Base-by-base conservation (phyloP, 2,888 invertebrate genomes). In the Chironomus tentans region DNA sequence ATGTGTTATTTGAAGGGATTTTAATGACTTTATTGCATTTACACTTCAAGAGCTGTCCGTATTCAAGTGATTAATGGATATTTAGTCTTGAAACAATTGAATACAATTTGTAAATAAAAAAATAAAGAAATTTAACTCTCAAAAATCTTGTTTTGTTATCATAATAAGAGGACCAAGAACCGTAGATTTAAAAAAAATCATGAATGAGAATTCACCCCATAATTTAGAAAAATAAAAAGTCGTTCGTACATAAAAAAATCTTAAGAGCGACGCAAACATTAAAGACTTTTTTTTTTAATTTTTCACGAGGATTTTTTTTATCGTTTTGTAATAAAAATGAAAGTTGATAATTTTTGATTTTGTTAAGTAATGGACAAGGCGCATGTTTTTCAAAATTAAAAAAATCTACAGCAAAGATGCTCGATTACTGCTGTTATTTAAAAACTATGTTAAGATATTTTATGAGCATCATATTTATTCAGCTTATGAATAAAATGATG, bases 241-340 rank as follows among this genome's bases (percentile, higher is more conserved):
- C 28, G 28, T 6, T 6, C 68, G 38, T 24, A 21, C 13, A 22
- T 21, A 10, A 21, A 6, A 18, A 12, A 48, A 70, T 70, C 70
- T 70, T 56, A 70, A 70, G 56, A 70, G 70, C 70, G 21, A 22
- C 70, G 24, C 70, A 48, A 50, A 56, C 56, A 18, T 56, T 56
- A 70, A 70, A 70, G 24, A 70, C 4, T n/a, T 68, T 68, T 70
- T 70, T 70, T 61, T 72, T 72, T 62, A 72, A 62, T 72, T 62
- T 72, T 72, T 46, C 62, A 62, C 61, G 72, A 72, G 62, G 12
- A 72, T 62, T 62, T 72, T n/a, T 72, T 72, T 46, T 72, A 72
- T 72, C 62, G 72, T 7, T 72, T 72, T 72, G 72, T 62, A 72
- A 72, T 72, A 72, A 72, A 65, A 72, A 62, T 4, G 46, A 38